These are phyloP conservation scores for Ypsolopha sequella DNA, from an alignment of 2,888 invertebrate genomes.

Conservation along the genomic window DNA sequence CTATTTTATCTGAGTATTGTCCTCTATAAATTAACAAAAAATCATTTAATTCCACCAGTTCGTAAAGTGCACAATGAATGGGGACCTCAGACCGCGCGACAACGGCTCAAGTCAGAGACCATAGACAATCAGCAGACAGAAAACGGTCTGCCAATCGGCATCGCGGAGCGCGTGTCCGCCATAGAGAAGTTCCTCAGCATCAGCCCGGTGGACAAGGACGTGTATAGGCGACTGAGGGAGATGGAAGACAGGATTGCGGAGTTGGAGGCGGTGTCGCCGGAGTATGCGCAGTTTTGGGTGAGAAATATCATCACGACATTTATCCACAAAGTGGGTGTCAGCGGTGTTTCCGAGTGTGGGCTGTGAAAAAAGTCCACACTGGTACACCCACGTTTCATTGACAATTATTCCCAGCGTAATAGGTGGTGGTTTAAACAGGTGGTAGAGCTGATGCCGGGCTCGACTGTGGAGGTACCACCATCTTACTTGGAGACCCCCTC, in stretches of 20 bases:
- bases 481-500: too few species aligned
- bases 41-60: slow-evolving; percentile 54
- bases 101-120: neutral
- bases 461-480: too few species aligned
- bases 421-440: too few species aligned
- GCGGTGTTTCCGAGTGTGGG: too few species aligned
- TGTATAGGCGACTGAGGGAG: slow-evolving; percentile 77
- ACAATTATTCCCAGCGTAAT: too few species aligned
- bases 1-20: neutral
- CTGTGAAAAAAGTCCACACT: too few species aligned
- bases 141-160: slow-evolving; percentile 61
- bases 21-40: neutral
- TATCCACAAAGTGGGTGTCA: too few species aligned
- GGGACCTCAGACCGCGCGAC: slow-evolving; percentile 72
- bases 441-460: too few species aligned
- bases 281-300: slow-evolving; percentile 80
- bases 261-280: slow-evolving; percentile 83
- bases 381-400: too few species aligned
- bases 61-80: slow-evolving; percentile 77
- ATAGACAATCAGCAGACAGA: slow-evolving; percentile 12
- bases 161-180: slow-evolving; percentile 76
- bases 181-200: slow-evolving; percentile 74
- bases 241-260: slow-evolving; percentile 81
- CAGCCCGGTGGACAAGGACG: slow-evolving; percentile 69
- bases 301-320: slow-evolving; percentile 6